Base-by-base conservation (phyloP, 2,113 vertebrate genomes). In the Seriola quinqueradiata region DNA sequence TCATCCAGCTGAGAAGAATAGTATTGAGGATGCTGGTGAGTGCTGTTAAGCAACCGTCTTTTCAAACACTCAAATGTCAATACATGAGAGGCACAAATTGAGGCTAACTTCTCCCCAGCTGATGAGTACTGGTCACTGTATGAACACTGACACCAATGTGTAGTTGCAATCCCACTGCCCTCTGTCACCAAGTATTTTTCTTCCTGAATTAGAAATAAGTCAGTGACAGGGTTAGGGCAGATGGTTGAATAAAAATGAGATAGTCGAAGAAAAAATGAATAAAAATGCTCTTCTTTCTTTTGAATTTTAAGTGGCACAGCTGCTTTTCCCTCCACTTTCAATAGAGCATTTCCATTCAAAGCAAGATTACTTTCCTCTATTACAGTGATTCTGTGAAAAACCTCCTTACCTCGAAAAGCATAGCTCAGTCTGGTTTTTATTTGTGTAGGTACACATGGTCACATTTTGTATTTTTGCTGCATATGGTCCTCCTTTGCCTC, bases 181-280 rank as follows among this genome's bases (percentile, higher is more conserved):
- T 4, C 36, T 25, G 19, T 52, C 13, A 23, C 3, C 4, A n/a
- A 3, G 38, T 70, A 38, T 67, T 8, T 42, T 36, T 28, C 25
- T 19, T 44, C 23, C n/a, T 59, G 19, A 36, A 34, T 52, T 54
- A 16, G 12, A 44, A 61, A 46, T 21, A 48, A 40, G 48, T 54
- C 13, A 16, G 57, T 32, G 23, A 38, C 25, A 23, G 42, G 12
- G 16, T 3, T 13, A 28, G 34, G 7, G 11, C 58, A 78, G 54
- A 78, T 28, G 48, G 65, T 32, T 64, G 40, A 69, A 74, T 55
- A 23, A 42, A 64, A 57, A 63, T 57, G 14, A 57, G 63, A 55
- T 10, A 0, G 2, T 46, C 36, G 11, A 61, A 54, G 36, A 21
- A 12, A 50, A 23, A 63, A 58, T 6, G 32, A 63, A 74, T 42